Conservation (phyloP, 2,113 vertebrate genomes). For the Prunella fulvescens region DNA sequence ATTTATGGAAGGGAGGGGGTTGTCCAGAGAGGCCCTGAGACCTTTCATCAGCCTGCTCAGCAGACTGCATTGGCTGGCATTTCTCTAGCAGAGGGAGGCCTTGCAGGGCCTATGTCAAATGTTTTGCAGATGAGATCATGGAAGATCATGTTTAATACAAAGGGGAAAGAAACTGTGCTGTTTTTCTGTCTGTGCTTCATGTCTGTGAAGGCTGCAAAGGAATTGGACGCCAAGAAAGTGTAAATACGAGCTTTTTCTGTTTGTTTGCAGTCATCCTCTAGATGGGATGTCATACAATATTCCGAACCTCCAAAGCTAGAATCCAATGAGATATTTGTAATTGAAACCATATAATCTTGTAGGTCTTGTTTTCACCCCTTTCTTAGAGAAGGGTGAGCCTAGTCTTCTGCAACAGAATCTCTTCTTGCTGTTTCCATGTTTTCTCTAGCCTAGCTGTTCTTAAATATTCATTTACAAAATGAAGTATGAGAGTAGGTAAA, state of each 20-base stretch:
- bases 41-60: neutral
- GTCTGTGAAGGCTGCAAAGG: neutral
- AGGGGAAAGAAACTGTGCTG: neutral
- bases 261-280: neutral
- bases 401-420: neutral
- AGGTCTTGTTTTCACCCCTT: neutral
- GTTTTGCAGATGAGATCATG: neutral
- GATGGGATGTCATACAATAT: neutral
- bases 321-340: neutral
- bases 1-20: neutral
- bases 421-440: neutral
- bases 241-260: neutral
- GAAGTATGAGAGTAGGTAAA: neutral
- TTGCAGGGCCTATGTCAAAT: neutral
- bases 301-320: neutral
- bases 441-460: neutral
- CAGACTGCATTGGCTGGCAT: neutral
- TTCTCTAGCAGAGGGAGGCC: neutral
- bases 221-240: neutral
- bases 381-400: neutral
- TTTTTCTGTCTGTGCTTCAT: neutral
- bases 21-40: neutral
- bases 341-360: neutral
- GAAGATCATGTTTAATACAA: neutral
- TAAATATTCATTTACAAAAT: neutral